A percentile compares a stretch with the other conserved stretches of the same genome.
Evolutionary conservation across 2,797 vertebrate genomes (phyloP).

Genomic region (Acridotheres tristis): DNA sequence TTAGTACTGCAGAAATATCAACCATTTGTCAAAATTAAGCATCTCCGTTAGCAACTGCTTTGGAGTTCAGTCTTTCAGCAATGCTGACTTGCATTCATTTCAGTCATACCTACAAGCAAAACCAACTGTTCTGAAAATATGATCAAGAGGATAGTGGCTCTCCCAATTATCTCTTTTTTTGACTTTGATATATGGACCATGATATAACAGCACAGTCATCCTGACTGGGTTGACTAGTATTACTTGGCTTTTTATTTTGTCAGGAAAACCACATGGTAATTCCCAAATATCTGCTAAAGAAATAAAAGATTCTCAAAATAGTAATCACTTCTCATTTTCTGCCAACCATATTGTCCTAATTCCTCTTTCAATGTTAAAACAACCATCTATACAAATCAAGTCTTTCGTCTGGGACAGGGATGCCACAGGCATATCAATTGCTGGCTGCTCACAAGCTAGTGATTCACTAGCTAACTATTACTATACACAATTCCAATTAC

Average conservation of each 20-base stretch:
- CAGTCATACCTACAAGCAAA: neutral
- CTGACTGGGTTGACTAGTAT: neutral
- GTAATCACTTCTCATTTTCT: neutral
- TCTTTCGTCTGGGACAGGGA: neutral
- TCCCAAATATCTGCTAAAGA: neutral
- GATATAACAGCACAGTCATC: neutral
- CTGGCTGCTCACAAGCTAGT: neutral
- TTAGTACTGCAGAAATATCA: neutral
- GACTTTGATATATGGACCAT: neutral
- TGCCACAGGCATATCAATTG: neutral
- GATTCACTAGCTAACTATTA: neutral
- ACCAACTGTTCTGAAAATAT: neutral
- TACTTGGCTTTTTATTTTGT: neutral
- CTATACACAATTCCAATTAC: neutral
- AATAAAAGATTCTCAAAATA: neutral
- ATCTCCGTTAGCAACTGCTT: neutral
- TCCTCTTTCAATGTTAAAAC: neutral
- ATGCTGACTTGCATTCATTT: neutral
- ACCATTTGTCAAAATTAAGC: neutral
- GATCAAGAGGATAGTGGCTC: neutral
- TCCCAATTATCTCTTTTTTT: neutral
- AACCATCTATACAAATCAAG: neutral
- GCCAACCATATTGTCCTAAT: neutral
- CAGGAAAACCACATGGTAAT: neutral
- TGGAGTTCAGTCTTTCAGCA: neutral